Conservation (phyloP, 2,113 vertebrate species). For the Propithecus coquereli region DNA sequence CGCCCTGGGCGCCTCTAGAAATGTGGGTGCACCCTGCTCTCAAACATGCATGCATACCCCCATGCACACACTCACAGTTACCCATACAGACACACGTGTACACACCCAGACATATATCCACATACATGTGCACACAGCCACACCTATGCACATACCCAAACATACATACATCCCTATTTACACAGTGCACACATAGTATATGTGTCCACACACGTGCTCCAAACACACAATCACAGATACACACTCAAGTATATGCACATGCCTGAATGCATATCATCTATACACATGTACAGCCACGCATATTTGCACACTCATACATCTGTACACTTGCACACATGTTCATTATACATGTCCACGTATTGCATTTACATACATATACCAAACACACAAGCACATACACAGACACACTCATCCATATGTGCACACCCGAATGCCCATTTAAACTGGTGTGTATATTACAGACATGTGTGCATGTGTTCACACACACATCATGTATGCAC, state of each 20-base stretch:
- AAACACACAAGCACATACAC: background rate
- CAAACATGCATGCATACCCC: background rate
- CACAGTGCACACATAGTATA: rapidly evolving
- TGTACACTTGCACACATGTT: rapidly evolving
- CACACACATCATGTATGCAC: rapidly evolving
- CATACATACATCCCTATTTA: rapidly evolving
- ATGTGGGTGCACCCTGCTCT: background rate
- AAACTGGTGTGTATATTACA: rapidly evolving
- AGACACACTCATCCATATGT: rapidly evolving
- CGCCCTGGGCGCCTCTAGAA: conserved; percentile 71
- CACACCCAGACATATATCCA: background rate
- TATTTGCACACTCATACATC: rapidly evolving
- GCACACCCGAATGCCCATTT: background rate
- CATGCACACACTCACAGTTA: rapidly evolving
- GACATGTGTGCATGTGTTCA: background rate
- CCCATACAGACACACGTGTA: background rate
- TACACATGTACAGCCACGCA: background rate
- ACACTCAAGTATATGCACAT: rapidly evolving
- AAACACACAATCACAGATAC: background rate
- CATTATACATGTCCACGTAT: rapidly evolving
- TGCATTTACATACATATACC: background rate
- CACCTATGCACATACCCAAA: background rate
- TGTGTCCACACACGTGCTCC: rapidly evolving
- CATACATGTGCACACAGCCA: background rate
- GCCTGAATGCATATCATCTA: rapidly evolving